Evolutionary conservation across 2,888 invertebrate genomes (phyloP).

Genomic region (Thera obeliscata): DNA sequence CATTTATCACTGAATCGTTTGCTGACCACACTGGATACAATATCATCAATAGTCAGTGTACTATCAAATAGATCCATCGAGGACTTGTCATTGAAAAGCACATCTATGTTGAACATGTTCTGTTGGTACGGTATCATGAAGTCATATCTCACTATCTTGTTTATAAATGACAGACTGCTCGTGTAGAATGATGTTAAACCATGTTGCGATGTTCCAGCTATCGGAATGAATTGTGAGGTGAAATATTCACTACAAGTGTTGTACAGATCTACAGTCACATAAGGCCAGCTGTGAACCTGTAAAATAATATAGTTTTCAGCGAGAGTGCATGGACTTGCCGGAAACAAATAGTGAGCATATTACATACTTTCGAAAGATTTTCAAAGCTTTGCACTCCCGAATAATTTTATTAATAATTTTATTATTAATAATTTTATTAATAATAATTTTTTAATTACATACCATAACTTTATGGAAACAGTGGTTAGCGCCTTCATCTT

Average conservation of each 20-base stretch:
- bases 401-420: too few species aligned
- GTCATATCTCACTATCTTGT: constrained; percentile 66
- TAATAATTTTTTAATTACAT: constrained; percentile 24
- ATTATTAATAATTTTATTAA: too few species aligned
- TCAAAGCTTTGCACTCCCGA: too few species aligned
- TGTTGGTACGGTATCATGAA: constrained; percentile 70
- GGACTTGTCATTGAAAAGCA: constrained; percentile 69
- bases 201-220: constrained; percentile 54
- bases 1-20: constrained; percentile 60
- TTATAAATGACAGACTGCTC: constrained; percentile 60
- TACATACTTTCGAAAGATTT: too few species aligned
- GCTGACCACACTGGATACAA: constrained; percentile 63
- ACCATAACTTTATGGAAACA: constrained; percentile 77
- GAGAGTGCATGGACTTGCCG: neutral
- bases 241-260: constrained; percentile 63
- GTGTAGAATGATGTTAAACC: constrained; percentile 68
- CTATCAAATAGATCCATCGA: constrained; percentile 65
- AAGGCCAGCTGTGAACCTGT: constrained; percentile 72
- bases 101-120: constrained; percentile 68
- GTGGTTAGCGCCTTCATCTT: constrained; percentile 62
- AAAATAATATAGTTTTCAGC: constrained; percentile 25
- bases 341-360: too few species aligned
- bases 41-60: constrained; percentile 59
- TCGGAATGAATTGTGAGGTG: constrained; percentile 57
- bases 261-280: constrained; percentile 55